Evolutionary conservation across 2,113 vertebrate genomes (phyloP).

Genomic region (Microcebus jonahi): DNA sequence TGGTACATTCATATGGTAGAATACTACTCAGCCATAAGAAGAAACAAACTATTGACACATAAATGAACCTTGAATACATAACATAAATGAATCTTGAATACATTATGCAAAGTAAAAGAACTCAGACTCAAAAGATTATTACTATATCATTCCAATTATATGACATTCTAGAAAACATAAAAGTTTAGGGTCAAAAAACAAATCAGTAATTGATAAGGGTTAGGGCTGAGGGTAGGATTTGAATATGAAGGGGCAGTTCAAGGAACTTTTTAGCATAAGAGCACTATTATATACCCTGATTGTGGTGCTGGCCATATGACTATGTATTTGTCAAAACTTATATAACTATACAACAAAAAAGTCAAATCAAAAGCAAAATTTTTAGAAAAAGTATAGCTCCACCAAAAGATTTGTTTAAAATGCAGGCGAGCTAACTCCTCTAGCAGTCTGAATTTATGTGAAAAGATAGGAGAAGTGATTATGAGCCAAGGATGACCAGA

Average conservation of each 20-base stretch:
- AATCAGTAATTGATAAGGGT: background rate
- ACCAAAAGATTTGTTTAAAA: conserved; percentile 14
- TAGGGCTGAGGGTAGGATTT: rapidly evolving
- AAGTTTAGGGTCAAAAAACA: background rate
- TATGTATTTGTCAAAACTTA: background rate
- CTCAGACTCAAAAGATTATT: background rate
- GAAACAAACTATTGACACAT: background rate
- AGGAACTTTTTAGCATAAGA: background rate
- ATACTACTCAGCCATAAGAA: background rate
- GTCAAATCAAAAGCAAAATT: background rate
- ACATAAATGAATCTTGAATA: background rate
- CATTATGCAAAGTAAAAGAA: background rate
- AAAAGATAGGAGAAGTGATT: background rate
- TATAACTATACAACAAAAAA: background rate
- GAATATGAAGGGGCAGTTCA: background rate
- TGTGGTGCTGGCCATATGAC: background rate
- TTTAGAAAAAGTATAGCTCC: background rate
- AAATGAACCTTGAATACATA: background rate
- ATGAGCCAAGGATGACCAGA: background rate
- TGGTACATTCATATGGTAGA: background rate
- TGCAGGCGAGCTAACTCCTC: background rate
- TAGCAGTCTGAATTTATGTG: background rate
- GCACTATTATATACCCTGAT: background rate
- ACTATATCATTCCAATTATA: background rate
- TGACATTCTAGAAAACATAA: background rate